Evolutionary conservation across 2,888 invertebrate genomes (phyloP).

Genomic region (Parascotia fuliginaria): DNA sequence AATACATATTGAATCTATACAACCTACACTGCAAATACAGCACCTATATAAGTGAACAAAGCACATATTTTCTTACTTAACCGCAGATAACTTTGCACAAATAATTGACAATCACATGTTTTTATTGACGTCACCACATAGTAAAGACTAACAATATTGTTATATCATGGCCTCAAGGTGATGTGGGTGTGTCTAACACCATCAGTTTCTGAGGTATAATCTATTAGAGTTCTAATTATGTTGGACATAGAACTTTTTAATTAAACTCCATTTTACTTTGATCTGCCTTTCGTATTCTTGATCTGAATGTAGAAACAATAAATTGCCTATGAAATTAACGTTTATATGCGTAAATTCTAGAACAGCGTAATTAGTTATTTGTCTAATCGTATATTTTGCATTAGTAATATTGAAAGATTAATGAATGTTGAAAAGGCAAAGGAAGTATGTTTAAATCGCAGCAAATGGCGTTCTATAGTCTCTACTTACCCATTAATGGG

Average conservation of each 20-base stretch:
- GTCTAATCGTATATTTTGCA: too few species aligned
- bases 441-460: too few species aligned
- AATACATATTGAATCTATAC: background rate
- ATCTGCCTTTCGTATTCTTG: background rate
- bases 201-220: constrained; percentile 20
- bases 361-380: background rate
- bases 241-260: background rate
- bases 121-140: constrained; percentile 4
- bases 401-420: too few species aligned
- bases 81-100: background rate
- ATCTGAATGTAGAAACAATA: too few species aligned
- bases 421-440: too few species aligned
- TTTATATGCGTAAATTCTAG: background rate
- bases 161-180: constrained; percentile 39
- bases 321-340: too few species aligned
- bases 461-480: too few species aligned
- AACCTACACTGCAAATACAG: background rate
- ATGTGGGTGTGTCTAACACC: constrained; percentile 39
- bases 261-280: background rate
- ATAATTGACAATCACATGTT: constrained; percentile 3
- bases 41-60: background rate
- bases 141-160: constrained; percentile 6
- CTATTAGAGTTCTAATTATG: background rate
- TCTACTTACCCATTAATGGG: too few species aligned
- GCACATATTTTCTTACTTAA: background rate